These are phyloP conservation scores for Falco punctatus DNA, from an alignment of 2,113 vertebrate genomes.

Conservation along the genomic window DNA sequence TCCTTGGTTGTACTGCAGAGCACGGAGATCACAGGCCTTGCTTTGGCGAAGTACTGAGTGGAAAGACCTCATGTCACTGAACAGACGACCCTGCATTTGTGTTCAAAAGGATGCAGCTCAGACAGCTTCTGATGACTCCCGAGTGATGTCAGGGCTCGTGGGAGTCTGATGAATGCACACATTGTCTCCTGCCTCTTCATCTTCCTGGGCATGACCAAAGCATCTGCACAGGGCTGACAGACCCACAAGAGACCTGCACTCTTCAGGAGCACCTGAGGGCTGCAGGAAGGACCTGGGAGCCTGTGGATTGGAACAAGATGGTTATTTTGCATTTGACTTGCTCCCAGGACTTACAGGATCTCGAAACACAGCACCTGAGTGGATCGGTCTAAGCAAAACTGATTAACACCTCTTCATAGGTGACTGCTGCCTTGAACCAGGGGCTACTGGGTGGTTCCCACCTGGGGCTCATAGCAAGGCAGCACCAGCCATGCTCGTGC, in stretches of 20 bases:
- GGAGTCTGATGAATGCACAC: neutral
- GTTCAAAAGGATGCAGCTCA: neutral
- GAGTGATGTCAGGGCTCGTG: neutral
- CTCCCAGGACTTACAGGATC: neutral
- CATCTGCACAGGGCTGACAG: neutral
- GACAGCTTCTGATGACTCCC: neutral
- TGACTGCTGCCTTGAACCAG: fast-evolving
- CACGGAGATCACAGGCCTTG: neutral
- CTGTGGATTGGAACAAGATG: neutral
- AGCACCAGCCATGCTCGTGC: neutral
- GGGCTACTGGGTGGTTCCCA: fast-evolving
- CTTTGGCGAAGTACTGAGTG: neutral
- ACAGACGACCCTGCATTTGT: neutral
- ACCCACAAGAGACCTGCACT: neutral
- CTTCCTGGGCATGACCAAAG: neutral
- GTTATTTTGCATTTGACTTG: neutral
- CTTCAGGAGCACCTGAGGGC: neutral
- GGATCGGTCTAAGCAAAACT: neutral
- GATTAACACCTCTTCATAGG: fast-evolving
- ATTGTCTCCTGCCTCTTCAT: neutral
- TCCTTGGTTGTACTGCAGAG: neutral
- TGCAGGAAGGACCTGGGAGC: neutral
- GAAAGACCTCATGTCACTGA: neutral
- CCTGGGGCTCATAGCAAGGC: neutral
- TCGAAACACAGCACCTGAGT: neutral